Evolutionary conservation across 2,797 vertebrate species (phyloP).

Genomic region (Coendou prehensilis): DNA sequence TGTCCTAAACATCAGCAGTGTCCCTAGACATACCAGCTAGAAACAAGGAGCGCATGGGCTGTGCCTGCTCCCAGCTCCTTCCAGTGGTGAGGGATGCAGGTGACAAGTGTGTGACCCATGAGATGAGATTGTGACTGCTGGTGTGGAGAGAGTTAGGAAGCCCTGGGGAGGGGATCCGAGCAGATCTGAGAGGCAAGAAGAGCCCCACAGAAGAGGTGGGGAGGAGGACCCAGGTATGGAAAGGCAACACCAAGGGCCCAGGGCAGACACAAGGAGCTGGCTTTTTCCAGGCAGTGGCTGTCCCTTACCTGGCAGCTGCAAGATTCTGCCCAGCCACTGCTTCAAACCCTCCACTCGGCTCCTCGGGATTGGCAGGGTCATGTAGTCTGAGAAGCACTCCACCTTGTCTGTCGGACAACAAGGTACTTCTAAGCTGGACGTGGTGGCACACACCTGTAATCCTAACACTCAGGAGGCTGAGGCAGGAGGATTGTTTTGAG

Average conservation of each 20-base stretch:
- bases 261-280: not conserved
- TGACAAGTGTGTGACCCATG: rapidly evolving
- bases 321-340: constrained; percentile 81
- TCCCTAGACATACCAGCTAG: not conserved
- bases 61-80: not conserved
- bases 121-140: rapidly evolving
- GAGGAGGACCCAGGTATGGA: not conserved
- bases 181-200: not conserved
- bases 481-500: not conserved
- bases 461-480: not conserved
- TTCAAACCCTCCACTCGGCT: constrained; percentile 80
- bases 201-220: not conserved
- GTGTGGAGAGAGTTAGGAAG: not conserved
- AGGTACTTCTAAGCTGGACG: not conserved
- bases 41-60: not conserved
- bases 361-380: constrained; percentile 86
- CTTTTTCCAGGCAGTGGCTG: not conserved
- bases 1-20: not conserved
- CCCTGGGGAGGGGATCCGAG: not conserved
- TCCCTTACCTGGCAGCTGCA: constrained; percentile 79
- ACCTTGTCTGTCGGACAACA: constrained; percentile 79
- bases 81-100: rapidly evolving
- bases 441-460: not conserved
- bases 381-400: constrained; percentile 88
- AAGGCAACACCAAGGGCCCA: not conserved